phyloP scores from a whole-genome alignment of 2,888 invertebrate species.

The Apotomis betuletana region DNA sequence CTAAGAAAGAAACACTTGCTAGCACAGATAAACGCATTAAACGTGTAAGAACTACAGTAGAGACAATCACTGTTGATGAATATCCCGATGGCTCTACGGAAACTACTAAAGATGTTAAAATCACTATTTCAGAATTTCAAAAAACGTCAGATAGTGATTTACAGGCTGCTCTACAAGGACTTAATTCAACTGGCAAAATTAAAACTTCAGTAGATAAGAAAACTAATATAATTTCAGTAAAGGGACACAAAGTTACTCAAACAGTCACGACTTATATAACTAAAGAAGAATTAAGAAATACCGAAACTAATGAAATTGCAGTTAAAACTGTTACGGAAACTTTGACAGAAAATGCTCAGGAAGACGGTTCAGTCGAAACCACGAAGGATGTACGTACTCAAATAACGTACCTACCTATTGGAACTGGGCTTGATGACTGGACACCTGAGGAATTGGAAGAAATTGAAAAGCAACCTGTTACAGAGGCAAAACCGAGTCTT shows the following conservation, averaged over 20 bases:
- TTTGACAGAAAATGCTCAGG: constrained; percentile 71
- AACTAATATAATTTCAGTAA: constrained; percentile 74
- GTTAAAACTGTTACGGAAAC: constrained; percentile 78
- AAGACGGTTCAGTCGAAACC: constrained; percentile 74
- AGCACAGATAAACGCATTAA: constrained; percentile 80
- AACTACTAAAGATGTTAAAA: constrained; percentile 80
- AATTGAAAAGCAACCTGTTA: constrained; percentile 65
- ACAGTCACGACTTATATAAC: constrained; percentile 73
- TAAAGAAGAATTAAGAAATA: constrained; percentile 75
- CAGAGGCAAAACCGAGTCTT: constrained; percentile 56
- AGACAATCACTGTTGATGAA: constrained; percentile 76
- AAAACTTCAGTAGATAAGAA: constrained; percentile 78
- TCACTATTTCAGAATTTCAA: constrained; percentile 79
- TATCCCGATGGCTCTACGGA: constrained; percentile 83
- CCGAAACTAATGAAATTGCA: constrained; percentile 69
- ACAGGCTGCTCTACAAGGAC: constrained; percentile 77
- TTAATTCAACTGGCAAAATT: constrained; percentile 70
- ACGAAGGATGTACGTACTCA: constrained; percentile 79
- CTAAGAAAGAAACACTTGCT: constrained; percentile 75
- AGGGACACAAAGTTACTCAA: constrained; percentile 75
- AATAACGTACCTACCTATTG: constrained; percentile 77
- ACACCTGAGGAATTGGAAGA: constrained; percentile 74
- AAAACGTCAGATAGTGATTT: constrained; percentile 74
- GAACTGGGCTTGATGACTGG: constrained; percentile 76
- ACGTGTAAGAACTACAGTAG: constrained; percentile 83